Evolutionary conservation across 2,113 vertebrate genomes (phyloP).

Genomic region (Scartelaos histophorus): DNA sequence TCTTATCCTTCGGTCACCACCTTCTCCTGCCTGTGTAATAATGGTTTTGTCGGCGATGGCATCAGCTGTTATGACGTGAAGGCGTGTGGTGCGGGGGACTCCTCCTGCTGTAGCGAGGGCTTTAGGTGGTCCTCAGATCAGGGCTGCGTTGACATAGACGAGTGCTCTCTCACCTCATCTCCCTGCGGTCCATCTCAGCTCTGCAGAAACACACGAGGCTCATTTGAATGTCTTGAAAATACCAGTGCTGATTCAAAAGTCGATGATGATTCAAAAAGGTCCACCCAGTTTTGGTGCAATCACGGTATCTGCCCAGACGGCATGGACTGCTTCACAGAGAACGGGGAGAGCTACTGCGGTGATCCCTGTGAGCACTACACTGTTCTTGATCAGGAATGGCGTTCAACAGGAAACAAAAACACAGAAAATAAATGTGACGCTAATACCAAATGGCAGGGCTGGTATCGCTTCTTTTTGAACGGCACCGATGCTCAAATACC

Average conservation of each 20-base stretch:
- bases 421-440: background rate
- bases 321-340: conserved; percentile 40
- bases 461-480: conserved; percentile 55
- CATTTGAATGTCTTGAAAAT: conserved; percentile 37
- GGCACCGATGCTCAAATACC: conserved; percentile 44
- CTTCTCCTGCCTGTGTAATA: conserved; percentile 54
- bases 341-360: conserved; percentile 11
- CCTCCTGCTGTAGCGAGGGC: conserved; percentile 51
- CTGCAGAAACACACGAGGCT: conserved; percentile 59
- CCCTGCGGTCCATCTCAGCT: conserved; percentile 28
- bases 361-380: conserved; percentile 55
- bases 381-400: conserved; percentile 54
- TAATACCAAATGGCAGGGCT: conserved; percentile 28
- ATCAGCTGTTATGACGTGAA: conserved; percentile 51
- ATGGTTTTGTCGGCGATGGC: conserved; percentile 64
- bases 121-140: conserved; percentile 52
- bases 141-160: conserved; percentile 59
- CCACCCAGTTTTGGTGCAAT: conserved; percentile 15
- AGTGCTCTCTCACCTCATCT: conserved; percentile 47
- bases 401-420: conserved; percentile 20
- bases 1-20: background rate
- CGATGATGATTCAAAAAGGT: no score
- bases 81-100: conserved; percentile 30
- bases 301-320: conserved; percentile 28
- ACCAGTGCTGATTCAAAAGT: conserved; percentile 1